A percentile compares a stretch with the other conserved stretches of the same genome.
Conservation (phyloP, 2,888 invertebrate genomes). For the Idaea dimidiata region DNA sequence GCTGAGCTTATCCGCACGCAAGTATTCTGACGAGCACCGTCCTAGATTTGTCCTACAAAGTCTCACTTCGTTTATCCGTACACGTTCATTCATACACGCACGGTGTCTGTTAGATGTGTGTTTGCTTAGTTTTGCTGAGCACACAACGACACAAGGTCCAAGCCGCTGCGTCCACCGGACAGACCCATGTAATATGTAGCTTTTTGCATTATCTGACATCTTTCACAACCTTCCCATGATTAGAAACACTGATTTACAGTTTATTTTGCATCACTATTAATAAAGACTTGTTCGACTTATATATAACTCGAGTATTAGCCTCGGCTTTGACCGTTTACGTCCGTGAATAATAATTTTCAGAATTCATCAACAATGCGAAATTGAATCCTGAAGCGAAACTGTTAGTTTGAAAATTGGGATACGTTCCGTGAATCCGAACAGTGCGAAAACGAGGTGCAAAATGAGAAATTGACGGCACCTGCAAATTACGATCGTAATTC, state of each 20-base stretch:
- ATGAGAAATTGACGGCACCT: constrained; percentile 1
- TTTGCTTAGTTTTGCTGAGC: too few species aligned
- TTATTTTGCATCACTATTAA: neutral
- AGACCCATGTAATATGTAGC: too few species aligned
- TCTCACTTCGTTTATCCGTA: too few species aligned
- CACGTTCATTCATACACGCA: too few species aligned
- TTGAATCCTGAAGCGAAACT: neutral
- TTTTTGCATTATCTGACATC: neutral
- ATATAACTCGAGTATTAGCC: neutral
- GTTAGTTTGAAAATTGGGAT: constrained; percentile 1
- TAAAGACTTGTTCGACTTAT: neutral
- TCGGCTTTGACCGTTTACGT: neutral
- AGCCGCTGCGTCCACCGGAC: too few species aligned
- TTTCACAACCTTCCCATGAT: neutral
- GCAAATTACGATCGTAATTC: constrained; percentile 1
- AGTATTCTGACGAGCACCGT: too few species aligned
- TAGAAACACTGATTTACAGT: neutral
- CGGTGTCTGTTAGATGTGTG: too few species aligned
- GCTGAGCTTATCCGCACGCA: too few species aligned
- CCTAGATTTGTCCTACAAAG: too few species aligned
- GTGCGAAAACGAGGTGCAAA: neutral
- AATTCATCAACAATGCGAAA: neutral
- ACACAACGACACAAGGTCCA: too few species aligned
- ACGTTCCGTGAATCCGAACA: neutral
- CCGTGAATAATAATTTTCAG: neutral